A percentile compares a stretch with the other conserved stretches of the same genome.
phyloP scores from a whole-genome alignment of 92 coral and sea anemone genomes.

The Meandrina meandrites region DNA sequence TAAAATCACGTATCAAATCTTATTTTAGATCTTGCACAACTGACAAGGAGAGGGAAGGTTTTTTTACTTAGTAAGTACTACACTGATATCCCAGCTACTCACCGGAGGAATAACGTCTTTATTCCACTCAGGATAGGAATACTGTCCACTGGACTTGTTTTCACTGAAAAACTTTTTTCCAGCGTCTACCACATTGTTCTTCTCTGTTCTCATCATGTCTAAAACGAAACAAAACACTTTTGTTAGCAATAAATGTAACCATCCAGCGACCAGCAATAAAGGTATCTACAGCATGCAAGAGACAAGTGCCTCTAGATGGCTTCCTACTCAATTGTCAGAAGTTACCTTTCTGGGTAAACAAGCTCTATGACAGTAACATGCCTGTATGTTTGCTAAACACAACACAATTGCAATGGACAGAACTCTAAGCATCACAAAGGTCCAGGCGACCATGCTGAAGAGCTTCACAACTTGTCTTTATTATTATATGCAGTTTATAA shows the following conservation, averaged over 20 bases:
- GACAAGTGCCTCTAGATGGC: neutral
- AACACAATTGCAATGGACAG: too few species aligned
- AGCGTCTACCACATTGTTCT: slow-evolving; percentile 12
- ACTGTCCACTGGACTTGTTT: slow-evolving; percentile 10
- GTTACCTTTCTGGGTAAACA: too few species aligned
- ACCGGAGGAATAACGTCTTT: slow-evolving; percentile 40
- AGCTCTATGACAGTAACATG: too few species aligned
- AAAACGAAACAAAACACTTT: neutral
- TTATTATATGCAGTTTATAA: too few species aligned
- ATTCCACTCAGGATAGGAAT: slow-evolving; percentile 49
- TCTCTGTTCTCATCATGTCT: slow-evolving; percentile 21
- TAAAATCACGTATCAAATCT: too few species aligned
- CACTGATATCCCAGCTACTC: neutral
- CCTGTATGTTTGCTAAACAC: too few species aligned
- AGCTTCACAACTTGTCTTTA: too few species aligned
- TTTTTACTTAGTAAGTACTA: neutral
- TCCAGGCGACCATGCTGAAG: too few species aligned
- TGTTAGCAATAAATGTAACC: neutral
- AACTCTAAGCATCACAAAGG: too few species aligned
- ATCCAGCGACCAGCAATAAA: neutral
- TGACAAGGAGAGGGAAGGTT: too few species aligned
- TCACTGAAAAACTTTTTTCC: slow-evolving; percentile 29
- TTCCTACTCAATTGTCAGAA: neutral
- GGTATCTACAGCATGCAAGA: neutral
- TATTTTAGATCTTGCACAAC: too few species aligned